These are phyloP conservation scores for Anoplophora glabripennis DNA, from an alignment of 1,140 invertebrate genomes.

Conservation along the genomic window DNA sequence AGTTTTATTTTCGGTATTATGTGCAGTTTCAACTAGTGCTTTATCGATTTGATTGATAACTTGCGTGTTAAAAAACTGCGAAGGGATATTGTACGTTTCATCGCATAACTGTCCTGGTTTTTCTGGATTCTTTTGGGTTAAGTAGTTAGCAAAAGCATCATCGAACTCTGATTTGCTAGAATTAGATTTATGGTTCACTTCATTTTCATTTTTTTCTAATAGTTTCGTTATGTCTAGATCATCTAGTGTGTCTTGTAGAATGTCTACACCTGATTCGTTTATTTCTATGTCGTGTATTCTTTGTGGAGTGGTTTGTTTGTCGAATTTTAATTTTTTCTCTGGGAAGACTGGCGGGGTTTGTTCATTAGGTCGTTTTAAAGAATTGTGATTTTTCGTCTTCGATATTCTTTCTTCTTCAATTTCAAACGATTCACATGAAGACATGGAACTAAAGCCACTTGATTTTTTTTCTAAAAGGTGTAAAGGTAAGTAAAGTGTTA, in stretches of 20 bases:
- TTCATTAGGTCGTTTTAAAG: too few relatives aligned
- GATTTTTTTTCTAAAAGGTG: too few relatives aligned
- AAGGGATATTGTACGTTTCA: not conserved
- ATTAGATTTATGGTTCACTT: not conserved
- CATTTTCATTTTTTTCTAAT: not conserved
- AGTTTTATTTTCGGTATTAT: not conserved
- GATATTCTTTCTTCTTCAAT: too few relatives aligned
- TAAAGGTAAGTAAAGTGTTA: too few relatives aligned
- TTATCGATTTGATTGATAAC: constrained; percentile 29
- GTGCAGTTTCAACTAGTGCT: not conserved
- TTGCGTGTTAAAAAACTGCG: constrained; percentile 20
- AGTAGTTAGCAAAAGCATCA: constrained; percentile 18
- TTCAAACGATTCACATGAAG: too few relatives aligned
- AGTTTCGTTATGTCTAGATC: not conserved
- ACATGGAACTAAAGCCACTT: too few relatives aligned
- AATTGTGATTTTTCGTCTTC: too few relatives aligned
- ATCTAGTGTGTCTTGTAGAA: constrained; percentile 1
- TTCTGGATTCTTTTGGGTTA: not conserved
- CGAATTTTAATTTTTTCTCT: too few relatives aligned
- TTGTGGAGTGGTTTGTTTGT: too few relatives aligned
- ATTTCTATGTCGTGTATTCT: too few relatives aligned
- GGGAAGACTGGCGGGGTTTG: too few relatives aligned
- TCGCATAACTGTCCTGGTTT: constrained; percentile 1
- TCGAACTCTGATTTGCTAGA: not conserved
- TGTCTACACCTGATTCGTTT: not conserved